Percentiles rank a stretch among this genome's conserved stretches.
Evolutionary conservation across 2,888 invertebrate species (phyloP).

Genomic region (Scelioninae gen. 2): DNA sequence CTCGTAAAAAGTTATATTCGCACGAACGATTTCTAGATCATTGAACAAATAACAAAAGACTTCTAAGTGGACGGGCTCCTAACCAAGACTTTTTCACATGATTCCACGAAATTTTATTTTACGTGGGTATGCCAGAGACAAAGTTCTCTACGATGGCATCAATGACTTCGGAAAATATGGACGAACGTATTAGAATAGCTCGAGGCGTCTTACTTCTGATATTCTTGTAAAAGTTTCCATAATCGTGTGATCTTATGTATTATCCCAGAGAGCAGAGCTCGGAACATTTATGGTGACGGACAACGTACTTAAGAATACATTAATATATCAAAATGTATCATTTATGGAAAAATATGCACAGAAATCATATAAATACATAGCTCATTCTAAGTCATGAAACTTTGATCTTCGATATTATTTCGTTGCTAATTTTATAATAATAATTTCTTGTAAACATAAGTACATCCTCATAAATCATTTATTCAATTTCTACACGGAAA

Average conservation of each 20-base stretch:
- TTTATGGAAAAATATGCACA: background rate
- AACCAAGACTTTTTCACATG: constrained; percentile 8
- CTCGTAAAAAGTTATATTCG: too few relatives aligned
- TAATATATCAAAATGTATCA: constrained; percentile 5
- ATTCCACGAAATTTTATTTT: constrained; percentile 14
- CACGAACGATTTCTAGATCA: constrained; percentile 3
- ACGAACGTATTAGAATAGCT: constrained; percentile 24
- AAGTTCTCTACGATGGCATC: constrained; percentile 16
- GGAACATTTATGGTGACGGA: background rate
- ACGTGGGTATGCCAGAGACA: constrained; percentile 4
- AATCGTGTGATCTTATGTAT: constrained; percentile 8
- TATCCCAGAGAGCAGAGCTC: background rate
- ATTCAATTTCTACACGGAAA: too few relatives aligned
- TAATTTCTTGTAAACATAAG: too few relatives aligned
- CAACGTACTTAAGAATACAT: constrained; percentile 11
- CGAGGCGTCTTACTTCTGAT: constrained; percentile 15
- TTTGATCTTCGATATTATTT: too few relatives aligned
- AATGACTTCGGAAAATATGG: constrained; percentile 25
- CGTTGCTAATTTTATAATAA: too few relatives aligned
- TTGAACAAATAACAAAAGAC: constrained; percentile 14
- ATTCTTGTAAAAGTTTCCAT: constrained; percentile 13
- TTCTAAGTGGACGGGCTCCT: constrained; percentile 5
- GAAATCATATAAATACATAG: too few relatives aligned
- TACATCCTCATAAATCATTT: too few relatives aligned
- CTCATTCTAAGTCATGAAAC: too few relatives aligned